Evolutionary conservation across 64 coral and sea anemone species (phyloP).

Genomic region (Anthopleura sola): DNA sequence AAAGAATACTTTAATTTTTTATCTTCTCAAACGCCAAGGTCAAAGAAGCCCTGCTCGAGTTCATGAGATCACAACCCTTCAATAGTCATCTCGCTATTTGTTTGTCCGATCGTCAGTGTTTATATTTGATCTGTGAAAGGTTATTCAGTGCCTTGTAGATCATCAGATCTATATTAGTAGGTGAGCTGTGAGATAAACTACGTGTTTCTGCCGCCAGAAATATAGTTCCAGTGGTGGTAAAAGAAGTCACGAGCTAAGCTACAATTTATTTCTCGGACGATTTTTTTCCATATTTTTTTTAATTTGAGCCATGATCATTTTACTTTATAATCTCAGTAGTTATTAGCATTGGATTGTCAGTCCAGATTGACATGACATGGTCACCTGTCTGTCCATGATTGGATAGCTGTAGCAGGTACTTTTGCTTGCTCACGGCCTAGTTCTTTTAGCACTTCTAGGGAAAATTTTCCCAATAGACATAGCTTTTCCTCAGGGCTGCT

Average conservation of each 20-base stretch:
- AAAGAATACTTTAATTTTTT: background rate
- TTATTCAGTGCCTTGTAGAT: background rate
- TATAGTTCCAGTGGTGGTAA: no score
- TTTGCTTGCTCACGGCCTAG: background rate
- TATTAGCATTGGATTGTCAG: background rate
- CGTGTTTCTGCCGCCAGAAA: background rate
- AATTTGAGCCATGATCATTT: background rate
- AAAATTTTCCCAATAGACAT: no score
- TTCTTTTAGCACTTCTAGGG: background rate
- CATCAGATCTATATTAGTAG: constrained; percentile 1
- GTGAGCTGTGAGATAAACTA: background rate
- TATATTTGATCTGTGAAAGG: background rate
- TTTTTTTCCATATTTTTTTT: background rate
- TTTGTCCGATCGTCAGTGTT: background rate
- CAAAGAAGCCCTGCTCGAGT: background rate
- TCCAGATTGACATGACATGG: background rate
- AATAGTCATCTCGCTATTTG: background rate
- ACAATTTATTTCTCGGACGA: no score
- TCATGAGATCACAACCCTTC: background rate
- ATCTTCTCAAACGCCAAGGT: background rate
- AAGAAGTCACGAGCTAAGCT: background rate
- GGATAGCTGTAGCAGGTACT: background rate
- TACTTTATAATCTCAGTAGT: background rate
- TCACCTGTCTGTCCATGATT: background rate
- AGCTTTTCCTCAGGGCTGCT: no score